Base-by-base conservation (phyloP, 2,797 vertebrate genomes). In the Poeciliopsis gracilis region DNA sequence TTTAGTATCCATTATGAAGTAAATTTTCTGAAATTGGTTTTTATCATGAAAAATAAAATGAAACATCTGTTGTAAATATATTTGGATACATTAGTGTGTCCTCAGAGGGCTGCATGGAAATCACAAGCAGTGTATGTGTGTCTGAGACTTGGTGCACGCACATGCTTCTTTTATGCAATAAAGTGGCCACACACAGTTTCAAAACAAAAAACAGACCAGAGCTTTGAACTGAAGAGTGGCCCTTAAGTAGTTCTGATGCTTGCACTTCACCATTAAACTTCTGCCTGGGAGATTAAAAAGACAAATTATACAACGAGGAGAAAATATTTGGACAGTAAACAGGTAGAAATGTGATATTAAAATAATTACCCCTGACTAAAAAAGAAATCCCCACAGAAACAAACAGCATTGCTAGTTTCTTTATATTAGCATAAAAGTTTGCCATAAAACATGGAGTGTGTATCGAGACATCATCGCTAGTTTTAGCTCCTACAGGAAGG, bases 31-130 rank as follows among this genome's bases (percentile, higher is more conserved):
- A 95, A 95, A 95, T 96, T 93, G 91, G 90, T 93, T 95, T 96
- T 95, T 95, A 94, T 96, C 94, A 95, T 95, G 95, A 96, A 95
- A 95, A 95, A 96, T 95, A 95, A 95, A 96, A 96, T 95, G 94
- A 94, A 96, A 96, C 95, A 96, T 96, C 95, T 96, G 96, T 93
- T 95, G 94, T 94, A 95, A 95, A 96, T 96, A 96, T 96, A 96
- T 96, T 95, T 95, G 94, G 95, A 95, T 95, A 94, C 95, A 96
- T 96, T 95, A 95, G 95, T 93, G 89, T 93, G 93, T 95, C 94
- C 95, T 95, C 93, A 88, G 94, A 94, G 95, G 91, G 86, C 81
- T 81, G 83, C 86, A 83, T 83, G 88, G 86, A 92, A 93, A 92
- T 89, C 90, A 85, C 86, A 86, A 83, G 82, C 89, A 72, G 79